Evolutionary conservation across 2,113 vertebrate species (phyloP).

Genomic region (Sturnus vulgaris): DNA sequence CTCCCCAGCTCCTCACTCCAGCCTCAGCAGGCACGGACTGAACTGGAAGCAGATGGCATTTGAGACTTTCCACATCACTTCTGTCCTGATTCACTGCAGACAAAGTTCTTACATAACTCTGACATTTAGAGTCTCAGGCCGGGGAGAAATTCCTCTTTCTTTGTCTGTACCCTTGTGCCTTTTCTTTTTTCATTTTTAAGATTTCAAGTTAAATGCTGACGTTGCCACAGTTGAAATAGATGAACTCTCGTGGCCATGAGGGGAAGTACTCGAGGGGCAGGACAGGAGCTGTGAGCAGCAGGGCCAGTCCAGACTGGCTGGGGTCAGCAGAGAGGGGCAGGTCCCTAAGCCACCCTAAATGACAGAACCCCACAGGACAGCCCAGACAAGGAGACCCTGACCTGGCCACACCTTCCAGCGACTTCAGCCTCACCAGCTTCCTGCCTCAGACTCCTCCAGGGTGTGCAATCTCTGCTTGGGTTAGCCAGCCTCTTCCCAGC

Average conservation of each 20-base stretch:
- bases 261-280: background rate
- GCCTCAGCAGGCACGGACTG: background rate
- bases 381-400: background rate
- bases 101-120: background rate
- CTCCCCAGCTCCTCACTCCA: background rate
- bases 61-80: background rate
- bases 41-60: background rate
- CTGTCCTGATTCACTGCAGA: background rate
- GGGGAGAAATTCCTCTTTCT: background rate
- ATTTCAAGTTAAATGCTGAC: background rate
- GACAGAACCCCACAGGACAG: background rate
- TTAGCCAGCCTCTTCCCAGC: background rate
- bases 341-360: background rate
- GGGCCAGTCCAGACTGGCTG: background rate
- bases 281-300: background rate
- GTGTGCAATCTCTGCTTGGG: background rate
- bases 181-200: background rate
- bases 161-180: background rate
- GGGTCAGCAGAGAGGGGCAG: background rate
- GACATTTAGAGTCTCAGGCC: background rate
- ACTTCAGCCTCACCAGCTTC: background rate
- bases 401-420: background rate
- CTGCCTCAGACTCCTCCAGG: accelerated
- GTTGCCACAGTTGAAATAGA: background rate
- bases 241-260: background rate